Conservation (phyloP, 2,113 vertebrate genomes). For the Syngnathus typhle region DNA sequence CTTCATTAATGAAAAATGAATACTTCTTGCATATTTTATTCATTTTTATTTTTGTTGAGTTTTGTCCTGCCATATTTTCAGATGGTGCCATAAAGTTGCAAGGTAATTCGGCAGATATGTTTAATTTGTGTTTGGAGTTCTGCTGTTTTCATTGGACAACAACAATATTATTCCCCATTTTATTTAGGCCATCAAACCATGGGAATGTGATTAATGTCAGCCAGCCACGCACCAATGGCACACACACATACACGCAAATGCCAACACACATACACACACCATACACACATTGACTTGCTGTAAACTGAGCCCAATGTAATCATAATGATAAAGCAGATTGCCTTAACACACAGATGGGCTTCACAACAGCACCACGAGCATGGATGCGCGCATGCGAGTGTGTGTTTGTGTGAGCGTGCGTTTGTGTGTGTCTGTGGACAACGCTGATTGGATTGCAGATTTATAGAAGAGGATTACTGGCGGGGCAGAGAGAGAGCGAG, state of each 20-base stretch:
- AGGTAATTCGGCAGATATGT: slow-evolving; percentile 25
- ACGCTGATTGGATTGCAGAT: slow-evolving; percentile 73
- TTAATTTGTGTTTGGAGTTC: slow-evolving; percentile 29
- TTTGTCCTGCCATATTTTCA: slow-evolving; percentile 3
- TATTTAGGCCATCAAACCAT: slow-evolving; percentile 69
- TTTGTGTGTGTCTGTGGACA: slow-evolving; percentile 54
- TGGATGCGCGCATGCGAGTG: slow-evolving; percentile 18
- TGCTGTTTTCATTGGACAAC: slow-evolving; percentile 45
- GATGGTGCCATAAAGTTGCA: not conserved
- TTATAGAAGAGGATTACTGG: slow-evolving; percentile 71
- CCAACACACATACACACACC: slow-evolving; percentile 21
- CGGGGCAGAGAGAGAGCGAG: slow-evolving; percentile 49
- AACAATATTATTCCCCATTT: slow-evolving; percentile 58
- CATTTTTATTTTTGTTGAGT: not conserved
- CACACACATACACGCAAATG: slow-evolving; percentile 31
- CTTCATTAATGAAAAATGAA: not conserved
- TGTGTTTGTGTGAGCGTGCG: slow-evolving; percentile 16
- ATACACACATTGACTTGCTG: slow-evolving; percentile 50
- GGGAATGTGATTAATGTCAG: slow-evolving; percentile 68
- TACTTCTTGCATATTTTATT: not conserved
- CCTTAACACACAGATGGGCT: slow-evolving; percentile 80
- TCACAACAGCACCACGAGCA: slow-evolving; percentile 68
- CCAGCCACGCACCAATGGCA: slow-evolving; percentile 35
- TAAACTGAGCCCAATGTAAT: slow-evolving; percentile 82
- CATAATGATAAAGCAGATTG: slow-evolving; percentile 82